A percentile compares a stretch with the other conserved stretches of the same genome.
Conservation (phyloP, 2,888 invertebrate genomes). For the Caenorhabditis macrosperma region DNA sequence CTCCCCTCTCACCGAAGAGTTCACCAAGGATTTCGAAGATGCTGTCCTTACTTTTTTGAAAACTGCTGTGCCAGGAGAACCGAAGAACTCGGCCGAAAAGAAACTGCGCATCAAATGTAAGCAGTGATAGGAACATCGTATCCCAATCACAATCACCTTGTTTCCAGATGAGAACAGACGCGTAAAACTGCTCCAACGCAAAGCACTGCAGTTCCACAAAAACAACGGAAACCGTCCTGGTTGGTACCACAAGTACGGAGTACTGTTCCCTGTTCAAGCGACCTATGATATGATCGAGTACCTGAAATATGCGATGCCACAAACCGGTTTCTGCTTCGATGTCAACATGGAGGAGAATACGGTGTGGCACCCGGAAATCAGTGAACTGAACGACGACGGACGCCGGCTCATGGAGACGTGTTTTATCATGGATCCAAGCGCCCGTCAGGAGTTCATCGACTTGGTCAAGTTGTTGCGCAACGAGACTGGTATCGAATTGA, state of each 20-base stretch:
- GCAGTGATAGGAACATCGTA: neutral
- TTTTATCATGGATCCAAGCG: slow-evolving; percentile 15
- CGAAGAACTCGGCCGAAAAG: no score
- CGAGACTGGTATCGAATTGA: neutral
- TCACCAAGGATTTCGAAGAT: neutral
- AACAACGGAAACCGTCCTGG: slow-evolving; percentile 5
- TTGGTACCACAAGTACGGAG: slow-evolving; percentile 7
- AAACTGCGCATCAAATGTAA: no score
- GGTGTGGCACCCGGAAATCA: slow-evolving; percentile 9
- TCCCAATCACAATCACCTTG: neutral
- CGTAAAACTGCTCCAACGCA: neutral
- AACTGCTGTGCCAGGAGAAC: no score
- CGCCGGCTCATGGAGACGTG: slow-evolving; percentile 2
- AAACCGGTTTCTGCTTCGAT: neutral
- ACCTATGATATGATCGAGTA: slow-evolving; percentile 30
- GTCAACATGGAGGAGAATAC: neutral
- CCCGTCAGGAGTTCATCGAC: slow-evolving; percentile 12
- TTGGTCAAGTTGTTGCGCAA: neutral
- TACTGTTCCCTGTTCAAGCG: slow-evolving; percentile 10
- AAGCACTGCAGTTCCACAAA: neutral
- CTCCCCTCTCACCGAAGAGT: neutral
- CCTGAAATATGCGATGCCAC: neutral
- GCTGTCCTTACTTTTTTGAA: neutral
- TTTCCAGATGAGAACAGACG: slow-evolving; percentile 7
- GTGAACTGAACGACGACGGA: neutral